Evolutionary conservation across 2,113 vertebrate species (phyloP), one percentile per base, ranked within the genome.

Genomic region (Sakesphorus luctuosus): DNA sequence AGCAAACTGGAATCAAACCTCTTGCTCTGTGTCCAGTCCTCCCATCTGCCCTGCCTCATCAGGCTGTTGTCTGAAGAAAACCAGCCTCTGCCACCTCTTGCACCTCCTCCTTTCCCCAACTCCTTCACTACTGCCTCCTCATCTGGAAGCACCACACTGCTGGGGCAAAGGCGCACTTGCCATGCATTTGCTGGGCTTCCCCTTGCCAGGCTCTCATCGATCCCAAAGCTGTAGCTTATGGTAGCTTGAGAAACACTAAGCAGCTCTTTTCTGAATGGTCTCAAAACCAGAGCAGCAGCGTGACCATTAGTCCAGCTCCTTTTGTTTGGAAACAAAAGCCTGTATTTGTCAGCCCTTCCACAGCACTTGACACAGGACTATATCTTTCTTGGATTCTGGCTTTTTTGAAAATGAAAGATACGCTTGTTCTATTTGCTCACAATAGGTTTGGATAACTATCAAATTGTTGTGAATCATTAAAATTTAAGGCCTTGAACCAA

Each of bases 371-470:
- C 18, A 18, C 53, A 78, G 28, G 3, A 93, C 53, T 82, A 82
- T 84, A 89, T 72, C 81, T 38, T 89, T 87, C 81, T 53, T 6
- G 25, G 74, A 84, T 65, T 44, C 73, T 75, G 52, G 5, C 15
- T 96, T 75, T 85, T 92, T 71, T 7, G 28, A 83, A 90, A 86
- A 87, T 36, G 46, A 89, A 89, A 89, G 43, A 75, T 53, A 58
- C 0, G 0, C 17, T 71, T 75, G 29, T 59, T 74, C 43, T 59
- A 44, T 74, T 87, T 69, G 23, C 35, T 77, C 90, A 59, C 35
- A 38, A 46, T 2, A 67, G 36, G 68, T 35, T 87, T 91, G 93
- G 47, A 68, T 50, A 93, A 76, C 56, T 31, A 61, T 44, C 18
- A 79, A 83, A 76, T 43, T 76, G 62, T 21, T 94, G 44, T 49